Base-by-base conservation (phyloP, 2,888 invertebrate species). In the Automeris io region DNA sequence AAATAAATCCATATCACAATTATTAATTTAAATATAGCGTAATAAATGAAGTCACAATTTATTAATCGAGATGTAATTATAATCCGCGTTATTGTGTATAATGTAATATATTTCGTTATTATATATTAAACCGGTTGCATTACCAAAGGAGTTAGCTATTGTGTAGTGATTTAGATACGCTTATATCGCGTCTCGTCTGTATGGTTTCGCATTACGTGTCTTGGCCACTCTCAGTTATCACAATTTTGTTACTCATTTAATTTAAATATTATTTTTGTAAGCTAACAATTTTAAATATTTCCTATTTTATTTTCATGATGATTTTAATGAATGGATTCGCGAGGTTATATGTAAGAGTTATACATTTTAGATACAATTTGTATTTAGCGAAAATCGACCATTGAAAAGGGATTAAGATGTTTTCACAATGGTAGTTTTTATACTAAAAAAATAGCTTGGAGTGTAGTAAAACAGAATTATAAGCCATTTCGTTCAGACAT, bases 61-160 rank as follows among this genome's bases (percentile, higher is more conserved):
- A 61, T 61, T 26, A 12, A 5, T 12, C 51, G 57, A 57, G 55
- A 57, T 61, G 61, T 66, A 62, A 65, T 37, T 16, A 22, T 35
- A 59, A 46, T 57, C 67, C 55, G 56, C 69, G 76, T 77, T 58
- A 52, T 58, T 67, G 60, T 70, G 62, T 72, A 51, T 69, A 54
- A 34, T 41, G 61, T 67, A 60, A 54, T 64, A 58, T 70, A 65
- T 65, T 70, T 73, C 61, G 66, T 81, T 76, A 68, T 67, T 65
- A 57, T 67, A 63, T 66, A n/a, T 49, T 70, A 75, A 76, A 74
- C 81, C 83, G 85, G 85, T 85, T 73, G 66, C 67, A 75, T 80
- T 80, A 83, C 85, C 85, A 85, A 85, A 85, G 83, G 77, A 66
- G 70, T 79, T 82, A 82, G 79, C 63, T 82, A 79, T n/a, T 72